Evolutionary conservation across 2,113 vertebrate species (phyloP).

Genomic region (Petromus typicus): DNA sequence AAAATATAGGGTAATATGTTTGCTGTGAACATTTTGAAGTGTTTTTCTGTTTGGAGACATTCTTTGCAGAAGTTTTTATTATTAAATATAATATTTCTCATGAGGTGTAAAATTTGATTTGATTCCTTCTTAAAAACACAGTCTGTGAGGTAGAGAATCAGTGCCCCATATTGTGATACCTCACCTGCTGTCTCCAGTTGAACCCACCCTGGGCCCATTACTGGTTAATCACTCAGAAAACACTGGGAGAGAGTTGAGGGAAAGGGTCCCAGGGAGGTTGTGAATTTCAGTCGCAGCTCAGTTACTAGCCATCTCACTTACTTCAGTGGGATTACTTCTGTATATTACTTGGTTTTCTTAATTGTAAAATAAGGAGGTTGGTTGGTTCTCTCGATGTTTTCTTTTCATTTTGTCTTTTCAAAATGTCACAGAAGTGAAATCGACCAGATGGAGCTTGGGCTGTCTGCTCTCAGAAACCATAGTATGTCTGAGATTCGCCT

Average conservation of each 20-base stretch:
- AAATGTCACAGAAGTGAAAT: not conserved
- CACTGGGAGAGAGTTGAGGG: not conserved
- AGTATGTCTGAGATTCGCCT: not conserved
- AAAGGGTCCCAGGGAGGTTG: too few relatives aligned
- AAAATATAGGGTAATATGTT: not conserved
- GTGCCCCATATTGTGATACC: not conserved
- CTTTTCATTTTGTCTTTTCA: not conserved
- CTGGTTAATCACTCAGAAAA: not conserved
- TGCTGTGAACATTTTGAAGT: not conserved
- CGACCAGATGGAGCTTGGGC: not conserved
- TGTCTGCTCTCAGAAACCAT: not conserved
- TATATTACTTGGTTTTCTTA: not conserved
- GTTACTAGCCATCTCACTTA: not conserved
- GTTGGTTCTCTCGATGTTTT: not conserved
- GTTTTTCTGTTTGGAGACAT: not conserved
- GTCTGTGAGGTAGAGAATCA: not conserved
- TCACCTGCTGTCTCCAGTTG: not conserved
- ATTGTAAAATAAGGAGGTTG: not conserved
- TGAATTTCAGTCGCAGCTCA: not conserved
- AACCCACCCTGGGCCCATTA: not conserved
- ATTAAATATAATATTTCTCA: not conserved
- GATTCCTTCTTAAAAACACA: not conserved
- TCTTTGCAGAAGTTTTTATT: not conserved
- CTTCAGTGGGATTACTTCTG: not conserved
- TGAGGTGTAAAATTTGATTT: slow-evolving; percentile 11